Evolutionary conservation across 1,140 invertebrate genomes (phyloP), one percentile per base, ranked within the genome.

Genomic region (Brachionus calyciflorus): DNA sequence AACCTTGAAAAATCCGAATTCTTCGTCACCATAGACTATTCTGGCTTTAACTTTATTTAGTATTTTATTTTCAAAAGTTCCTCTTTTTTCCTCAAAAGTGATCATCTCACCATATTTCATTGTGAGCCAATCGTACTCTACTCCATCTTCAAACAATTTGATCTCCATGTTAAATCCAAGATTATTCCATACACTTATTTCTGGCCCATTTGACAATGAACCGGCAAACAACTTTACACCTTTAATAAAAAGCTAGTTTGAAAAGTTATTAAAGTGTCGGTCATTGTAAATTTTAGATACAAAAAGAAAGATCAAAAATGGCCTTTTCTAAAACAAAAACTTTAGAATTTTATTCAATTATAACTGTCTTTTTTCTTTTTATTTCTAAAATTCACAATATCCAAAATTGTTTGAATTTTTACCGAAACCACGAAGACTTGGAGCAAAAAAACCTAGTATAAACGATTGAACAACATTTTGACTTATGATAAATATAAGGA

Each of bases 41-140:
- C 24, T 49, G 7, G 48, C 48, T 49, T 19, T 49, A 14, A 49
- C 48, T 49, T 21, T n/a, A 49, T 49, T 49, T 49, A 49, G 7
- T 2, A 49, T 49, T 49, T 6, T 17, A 49, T 49, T 49, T 6
- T 7, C 7, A 17, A 49, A 49, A 19, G 24, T 21, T 49, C 48
- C 48, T 49, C 48, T 49, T 17, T 17, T 49, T 49, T 49, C 48
- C 48, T 49, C 48, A 49, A 49, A 49, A 49, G 48, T 49, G 9
- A 49, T 49, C 48, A 49, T 49, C n/a, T 49, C 48, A 7, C 48
- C 48, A 49, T 49, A 49, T 49, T 49, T 49, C 48, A 49, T 49
- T 2, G 48, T 49, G n/a, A 49, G 24, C 48, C 48, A 49, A 49
- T 49, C 48, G 48, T 49, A 3, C n/a, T 49, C 48, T 17, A 1